Conservation (phyloP, 2,888 invertebrate genomes). For the Drosophila longiperda region DNA sequence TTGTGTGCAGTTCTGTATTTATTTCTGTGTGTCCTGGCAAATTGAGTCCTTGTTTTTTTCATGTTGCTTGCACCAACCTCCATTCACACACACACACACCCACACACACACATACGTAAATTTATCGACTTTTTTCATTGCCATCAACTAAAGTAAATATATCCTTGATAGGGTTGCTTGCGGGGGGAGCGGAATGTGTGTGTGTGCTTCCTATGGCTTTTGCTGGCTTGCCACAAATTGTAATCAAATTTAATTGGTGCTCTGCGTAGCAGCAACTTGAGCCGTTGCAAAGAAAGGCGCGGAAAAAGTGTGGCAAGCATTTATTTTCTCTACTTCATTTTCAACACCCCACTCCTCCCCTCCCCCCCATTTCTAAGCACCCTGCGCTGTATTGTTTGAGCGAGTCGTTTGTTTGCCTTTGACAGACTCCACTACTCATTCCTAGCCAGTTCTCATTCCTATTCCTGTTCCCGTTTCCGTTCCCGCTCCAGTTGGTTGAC, state of each 20-base stretch:
- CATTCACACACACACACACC: not conserved
- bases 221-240: slow-evolving; percentile 56
- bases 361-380: not conserved
- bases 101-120: slow-evolving; percentile 16
- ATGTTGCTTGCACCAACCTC: not conserved
- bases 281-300: slow-evolving; percentile 45
- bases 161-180: slow-evolving; percentile 63
- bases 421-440: slow-evolving; percentile 27
- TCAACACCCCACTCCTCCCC: not conserved
- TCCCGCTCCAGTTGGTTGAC: slow-evolving; percentile 44
- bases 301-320: slow-evolving; percentile 52
- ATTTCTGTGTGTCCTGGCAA: slow-evolving; percentile 17
- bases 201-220: slow-evolving; percentile 32
- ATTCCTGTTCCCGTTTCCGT: not conserved
- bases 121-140: slow-evolving; percentile 51
- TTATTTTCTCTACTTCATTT: slow-evolving; percentile 1
- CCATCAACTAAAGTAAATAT: slow-evolving; percentile 52
- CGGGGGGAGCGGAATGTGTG: not conserved
- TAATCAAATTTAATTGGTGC: slow-evolving; percentile 79
- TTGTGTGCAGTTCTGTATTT: slow-evolving; percentile 1
- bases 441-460: slow-evolving; percentile 2
- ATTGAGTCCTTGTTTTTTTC: slow-evolving; percentile 52
- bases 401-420: slow-evolving; percentile 26
- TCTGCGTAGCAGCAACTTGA: slow-evolving; percentile 23
- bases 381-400: slow-evolving; percentile 13